phyloP scores from a whole-genome alignment of 2,888 invertebrate species.

The Drymonia ruficornis region DNA sequence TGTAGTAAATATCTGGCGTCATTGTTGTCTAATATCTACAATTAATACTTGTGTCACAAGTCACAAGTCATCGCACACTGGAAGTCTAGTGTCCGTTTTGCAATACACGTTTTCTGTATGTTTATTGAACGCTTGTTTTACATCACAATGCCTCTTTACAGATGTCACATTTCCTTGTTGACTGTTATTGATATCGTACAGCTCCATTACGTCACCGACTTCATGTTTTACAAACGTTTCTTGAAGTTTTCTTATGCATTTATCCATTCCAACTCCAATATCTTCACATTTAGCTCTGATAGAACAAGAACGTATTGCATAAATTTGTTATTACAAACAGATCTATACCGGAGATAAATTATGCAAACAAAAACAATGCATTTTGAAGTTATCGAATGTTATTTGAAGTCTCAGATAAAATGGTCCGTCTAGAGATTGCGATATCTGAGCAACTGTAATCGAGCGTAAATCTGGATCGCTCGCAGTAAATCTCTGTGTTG shows the following conservation, averaged over 20 bases:
- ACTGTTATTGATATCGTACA: constrained; percentile 26
- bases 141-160: constrained; percentile 35
- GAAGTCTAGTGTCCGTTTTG: constrained; percentile 12
- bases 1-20: background rate
- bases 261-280: background rate
- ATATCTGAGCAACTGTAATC: constrained; percentile 20
- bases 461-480: constrained; percentile 20
- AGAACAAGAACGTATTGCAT: background rate
- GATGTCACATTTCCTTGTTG: constrained; percentile 5
- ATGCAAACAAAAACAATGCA: constrained; percentile 31
- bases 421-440: constrained; percentile 19
- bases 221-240: constrained; percentile 18
- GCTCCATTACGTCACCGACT: constrained; percentile 19
- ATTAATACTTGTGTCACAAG: constrained; percentile 17
- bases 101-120: constrained; percentile 15
- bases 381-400: constrained; percentile 25
- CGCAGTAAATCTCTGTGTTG: constrained; percentile 27
- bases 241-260: constrained; percentile 2
- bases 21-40: constrained; percentile 11
- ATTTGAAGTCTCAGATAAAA: constrained; percentile 28
- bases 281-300: background rate
- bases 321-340: background rate
- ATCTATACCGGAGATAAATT: constrained; percentile 16
- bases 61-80: constrained; percentile 13
- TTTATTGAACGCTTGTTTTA: constrained; percentile 39